These are phyloP conservation scores for Sterna hirundo DNA, from an alignment of 2,113 vertebrate species.

Conservation along the genomic window DNA sequence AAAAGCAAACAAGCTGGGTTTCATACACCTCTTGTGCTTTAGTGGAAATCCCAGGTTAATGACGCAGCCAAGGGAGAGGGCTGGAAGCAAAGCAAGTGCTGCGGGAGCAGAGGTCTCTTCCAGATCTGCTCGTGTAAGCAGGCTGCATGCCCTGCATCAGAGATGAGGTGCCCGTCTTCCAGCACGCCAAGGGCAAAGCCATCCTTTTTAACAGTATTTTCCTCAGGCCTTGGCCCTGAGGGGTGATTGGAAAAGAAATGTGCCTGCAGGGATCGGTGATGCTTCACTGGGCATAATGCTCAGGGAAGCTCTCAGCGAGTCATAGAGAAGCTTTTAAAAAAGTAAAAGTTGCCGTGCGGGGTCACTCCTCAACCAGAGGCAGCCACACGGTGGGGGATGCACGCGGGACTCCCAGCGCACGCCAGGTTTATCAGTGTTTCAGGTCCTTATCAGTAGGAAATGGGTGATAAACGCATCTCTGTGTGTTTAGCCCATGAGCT, in stretches of 20 bases:
- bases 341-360: not conserved
- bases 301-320: not conserved
- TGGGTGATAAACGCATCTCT: not conserved
- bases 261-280: rapidly evolving
- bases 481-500: not conserved
- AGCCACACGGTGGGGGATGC: rapidly evolving
- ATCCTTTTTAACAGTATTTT: not conserved
- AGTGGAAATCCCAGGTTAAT: not conserved
- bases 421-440: not conserved
- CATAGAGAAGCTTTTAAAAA: rapidly evolving
- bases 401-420: rapidly evolving
- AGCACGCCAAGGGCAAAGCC: not conserved
- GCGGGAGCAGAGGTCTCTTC: not conserved
- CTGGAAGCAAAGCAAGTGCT: not conserved
- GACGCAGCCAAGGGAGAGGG: not conserved
- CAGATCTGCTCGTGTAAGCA: not conserved
- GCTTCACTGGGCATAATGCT: not conserved
- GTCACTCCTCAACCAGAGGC: not conserved
- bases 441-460: not conserved
- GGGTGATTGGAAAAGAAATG: not conserved
- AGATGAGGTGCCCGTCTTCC: rapidly evolving
- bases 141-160: not conserved
- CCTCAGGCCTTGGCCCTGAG: not conserved
- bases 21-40: not conserved
- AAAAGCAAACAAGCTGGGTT: not conserved